Conservation (phyloP, 2,888 invertebrate species). For the Balanococcus diminutus region DNA sequence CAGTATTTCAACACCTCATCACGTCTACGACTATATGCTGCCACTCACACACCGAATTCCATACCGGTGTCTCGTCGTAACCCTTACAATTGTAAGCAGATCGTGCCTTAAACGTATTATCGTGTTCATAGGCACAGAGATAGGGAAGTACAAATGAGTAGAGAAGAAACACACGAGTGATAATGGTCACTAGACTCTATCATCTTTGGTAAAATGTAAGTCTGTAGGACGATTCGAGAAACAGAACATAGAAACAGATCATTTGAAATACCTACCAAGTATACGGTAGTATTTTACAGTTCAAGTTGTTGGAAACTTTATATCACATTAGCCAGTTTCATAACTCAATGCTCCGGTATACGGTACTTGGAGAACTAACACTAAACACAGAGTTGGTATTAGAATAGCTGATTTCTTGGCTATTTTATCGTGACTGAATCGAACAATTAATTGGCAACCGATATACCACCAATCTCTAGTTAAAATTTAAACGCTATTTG, state of each 20-base stretch:
- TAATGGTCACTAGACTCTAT: not conserved
- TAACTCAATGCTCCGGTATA: not conserved
- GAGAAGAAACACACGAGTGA: not conserved
- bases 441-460: conserved; percentile 13
- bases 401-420: not conserved
- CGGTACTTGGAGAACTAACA: not conserved
- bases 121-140: not conserved
- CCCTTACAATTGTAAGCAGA: not conserved
- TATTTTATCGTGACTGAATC: not conserved
- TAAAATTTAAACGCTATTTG: not conserved
- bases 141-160: not conserved
- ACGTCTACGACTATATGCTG: not conserved
- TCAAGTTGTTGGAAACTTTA: not conserved
- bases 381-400: not conserved
- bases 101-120: not conserved
- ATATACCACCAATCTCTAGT: not conserved
- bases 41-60: too few relatives aligned
- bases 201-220: not conserved
- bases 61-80: not conserved
- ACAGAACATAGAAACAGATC: not conserved
- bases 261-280: too few relatives aligned
- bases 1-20: not conserved
- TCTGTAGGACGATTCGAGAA: not conserved
- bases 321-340: not conserved
- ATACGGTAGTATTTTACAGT: too few relatives aligned